phyloP scores from a whole-genome alignment of 2,888 invertebrate species.

The Sycophila texana region DNA sequence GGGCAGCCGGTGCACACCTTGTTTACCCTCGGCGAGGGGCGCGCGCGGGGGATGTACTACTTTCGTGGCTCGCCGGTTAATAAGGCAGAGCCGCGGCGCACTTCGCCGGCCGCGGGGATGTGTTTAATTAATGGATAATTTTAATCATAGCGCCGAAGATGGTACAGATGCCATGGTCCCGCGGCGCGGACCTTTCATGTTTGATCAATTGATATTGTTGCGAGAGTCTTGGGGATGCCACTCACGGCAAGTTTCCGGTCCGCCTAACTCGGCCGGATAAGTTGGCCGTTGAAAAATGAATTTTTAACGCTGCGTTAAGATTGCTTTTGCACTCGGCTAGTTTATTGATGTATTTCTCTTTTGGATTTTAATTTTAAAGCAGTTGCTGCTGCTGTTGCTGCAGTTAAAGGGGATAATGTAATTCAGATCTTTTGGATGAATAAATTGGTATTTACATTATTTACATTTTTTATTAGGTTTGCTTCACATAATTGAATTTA shows the following conservation, averaged over 20 bases:
- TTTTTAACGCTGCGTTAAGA: too few species aligned
- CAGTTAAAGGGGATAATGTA: too few species aligned
- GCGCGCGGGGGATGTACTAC: background rate
- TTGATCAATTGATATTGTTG: constrained; percentile 28
- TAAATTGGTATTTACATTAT: too few species aligned
- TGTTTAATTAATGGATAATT: constrained; percentile 29
- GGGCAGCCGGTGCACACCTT: background rate
- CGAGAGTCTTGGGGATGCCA: too few species aligned
- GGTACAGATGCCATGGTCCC: background rate
- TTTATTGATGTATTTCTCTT: background rate
- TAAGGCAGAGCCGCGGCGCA: background rate
- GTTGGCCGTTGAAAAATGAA: too few species aligned
- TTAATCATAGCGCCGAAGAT: constrained; percentile 3
- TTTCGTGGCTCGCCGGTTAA: constrained; percentile 11
- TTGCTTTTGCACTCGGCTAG: too few species aligned
- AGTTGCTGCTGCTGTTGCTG: too few species aligned
- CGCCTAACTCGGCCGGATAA: background rate
- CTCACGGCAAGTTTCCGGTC: too few species aligned
- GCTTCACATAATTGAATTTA: too few species aligned
- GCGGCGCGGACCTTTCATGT: background rate
- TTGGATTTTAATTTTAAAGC: background rate
- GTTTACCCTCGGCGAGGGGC: constrained; percentile 7
- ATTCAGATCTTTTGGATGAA: too few species aligned
- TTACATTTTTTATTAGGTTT: too few species aligned
- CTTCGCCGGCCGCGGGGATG: background rate